Evolutionary conservation across 1,140 invertebrate species (phyloP).

Genomic region (Lucilia sericata): DNA sequence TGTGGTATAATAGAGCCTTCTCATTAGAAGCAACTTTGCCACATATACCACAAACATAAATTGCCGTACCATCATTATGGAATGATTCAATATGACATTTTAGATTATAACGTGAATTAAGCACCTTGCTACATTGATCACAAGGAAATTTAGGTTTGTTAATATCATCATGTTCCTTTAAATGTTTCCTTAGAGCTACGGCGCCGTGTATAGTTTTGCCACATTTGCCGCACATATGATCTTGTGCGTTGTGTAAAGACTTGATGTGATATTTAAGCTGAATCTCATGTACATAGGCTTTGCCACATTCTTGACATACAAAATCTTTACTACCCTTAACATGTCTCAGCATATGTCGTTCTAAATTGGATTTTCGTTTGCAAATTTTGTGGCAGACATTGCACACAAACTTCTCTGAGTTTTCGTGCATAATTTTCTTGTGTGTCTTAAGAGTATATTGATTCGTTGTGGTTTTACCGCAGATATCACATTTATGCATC

Average conservation of each 20-base stretch:
- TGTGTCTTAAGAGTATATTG: conserved; percentile 26
- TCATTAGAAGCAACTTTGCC: conserved; percentile 52
- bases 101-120: conserved; percentile 52
- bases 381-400: not conserved
- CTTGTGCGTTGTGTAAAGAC: conserved; percentile 42
- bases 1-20: conserved; percentile 52
- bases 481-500: conserved; percentile 50
- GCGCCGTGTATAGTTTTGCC: conserved; percentile 52
- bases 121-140: conserved; percentile 28
- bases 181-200: conserved; percentile 42
- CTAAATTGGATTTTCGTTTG: conserved; percentile 11
- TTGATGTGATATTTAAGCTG: conserved; percentile 53
- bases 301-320: conserved; percentile 32
- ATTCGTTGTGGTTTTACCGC: conserved; percentile 17
- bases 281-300: conserved; percentile 52
- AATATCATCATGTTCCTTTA: conserved; percentile 51
- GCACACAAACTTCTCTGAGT: not conserved
- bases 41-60: conserved; percentile 55
- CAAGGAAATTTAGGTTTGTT: conserved; percentile 41
- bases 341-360: conserved; percentile 33
- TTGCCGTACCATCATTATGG: conserved; percentile 52
- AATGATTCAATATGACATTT: conserved; percentile 53
- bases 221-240: conserved; percentile 53
- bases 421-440: conserved; percentile 33
- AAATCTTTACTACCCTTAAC: not conserved